Base-by-base conservation (phyloP, 2,888 invertebrate species). In the Volucella bombylans region DNA sequence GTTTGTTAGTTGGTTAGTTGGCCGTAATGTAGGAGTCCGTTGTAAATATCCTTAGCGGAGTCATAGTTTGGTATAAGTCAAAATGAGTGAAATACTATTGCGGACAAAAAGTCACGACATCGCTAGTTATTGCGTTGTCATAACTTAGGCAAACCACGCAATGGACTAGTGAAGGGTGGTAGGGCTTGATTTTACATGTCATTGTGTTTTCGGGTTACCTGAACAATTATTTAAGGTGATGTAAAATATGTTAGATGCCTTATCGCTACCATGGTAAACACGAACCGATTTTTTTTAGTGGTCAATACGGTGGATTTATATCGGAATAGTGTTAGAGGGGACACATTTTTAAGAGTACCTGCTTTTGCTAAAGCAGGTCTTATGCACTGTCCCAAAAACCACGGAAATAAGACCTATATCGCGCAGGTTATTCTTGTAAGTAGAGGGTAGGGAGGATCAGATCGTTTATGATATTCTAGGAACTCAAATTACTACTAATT, bases 11-110 rank as follows among this genome's bases (percentile, higher is more conserved):
- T n/a, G n/a, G 31, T 52, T 45, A 11, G 15, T 57, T 43, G 67
- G 67, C 55, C 80, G 65, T 59, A 64, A 69, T 52, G 14, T 57
- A 31, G 38, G 49, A 59, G 18, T 74, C 54, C 54, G 76, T 74
- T 74, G 74, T 73, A 74, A 74, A 83, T 71, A 74, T 72, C 85
- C 71, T 62, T 72, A 50, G 61, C 64, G 38, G 72, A 85, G 57
- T 80, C 80, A 85, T 80, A 38, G 80, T 61, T 71, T 45, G 72
- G 57, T 71, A 85, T 81, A 85, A 76, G 23, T 85, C 76, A 85
- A 80, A 80, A 68, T 68, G 76, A 80, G 57, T 71, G 62, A 81
- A 71, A 49, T 64, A 83, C 68, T 78, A 47, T 59, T 69, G 67
- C 49, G 72, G 67, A 38, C 50, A 67, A 67, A 73, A 71, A 80